These are phyloP conservation scores for Axis porcinus DNA, from an alignment of 2,113 vertebrate genomes.

Conservation along the genomic window DNA sequence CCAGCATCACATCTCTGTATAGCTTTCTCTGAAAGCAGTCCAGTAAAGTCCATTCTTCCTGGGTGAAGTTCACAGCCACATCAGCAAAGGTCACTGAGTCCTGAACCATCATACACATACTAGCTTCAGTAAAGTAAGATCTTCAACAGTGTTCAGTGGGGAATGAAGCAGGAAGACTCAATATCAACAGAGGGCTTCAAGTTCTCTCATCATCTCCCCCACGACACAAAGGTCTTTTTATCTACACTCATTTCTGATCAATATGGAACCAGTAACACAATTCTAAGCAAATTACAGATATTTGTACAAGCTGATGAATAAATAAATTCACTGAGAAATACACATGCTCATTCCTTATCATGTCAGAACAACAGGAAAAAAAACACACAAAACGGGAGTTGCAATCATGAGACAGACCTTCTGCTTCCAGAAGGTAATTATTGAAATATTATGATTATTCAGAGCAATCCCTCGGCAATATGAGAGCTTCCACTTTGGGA, in stretches of 20 bases:
- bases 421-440: not conserved
- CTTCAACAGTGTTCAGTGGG: not conserved
- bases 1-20: conserved; percentile 8
- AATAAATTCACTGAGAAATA: not conserved
- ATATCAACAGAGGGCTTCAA: not conserved
- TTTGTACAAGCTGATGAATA: not conserved
- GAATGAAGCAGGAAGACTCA: not conserved
- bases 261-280: not conserved
- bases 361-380: not conserved
- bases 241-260: not conserved
- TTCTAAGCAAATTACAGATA: not conserved
- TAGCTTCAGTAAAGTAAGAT: not conserved
- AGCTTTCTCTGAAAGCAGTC: not conserved
- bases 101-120: not conserved
- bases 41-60: not conserved
- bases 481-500: not conserved
- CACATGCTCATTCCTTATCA: not conserved
- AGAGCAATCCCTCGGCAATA: not conserved
- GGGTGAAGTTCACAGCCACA: conserved; percentile 12
- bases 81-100: not conserved
- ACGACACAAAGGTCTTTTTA: not conserved
- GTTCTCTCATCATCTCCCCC: not conserved
- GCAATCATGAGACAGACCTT: not conserved
- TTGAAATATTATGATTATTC: not conserved
- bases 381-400: not conserved